Conservation (phyloP, 2,888 invertebrate genomes). For the Listrodromus nycthemerus region DNA sequence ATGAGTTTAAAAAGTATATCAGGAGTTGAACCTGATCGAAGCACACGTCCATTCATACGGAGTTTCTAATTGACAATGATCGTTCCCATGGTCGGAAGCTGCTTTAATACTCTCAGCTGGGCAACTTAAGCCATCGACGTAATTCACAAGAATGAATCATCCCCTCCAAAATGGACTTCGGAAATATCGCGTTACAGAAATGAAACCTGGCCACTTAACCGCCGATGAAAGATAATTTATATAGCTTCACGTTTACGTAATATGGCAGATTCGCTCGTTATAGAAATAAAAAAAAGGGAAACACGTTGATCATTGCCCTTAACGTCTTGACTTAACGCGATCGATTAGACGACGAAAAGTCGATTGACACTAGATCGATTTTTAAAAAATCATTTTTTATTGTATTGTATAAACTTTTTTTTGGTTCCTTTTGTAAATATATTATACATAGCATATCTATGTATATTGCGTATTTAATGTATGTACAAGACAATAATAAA, state of each 20-base stretch:
- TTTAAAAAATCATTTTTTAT: conserved; percentile 46
- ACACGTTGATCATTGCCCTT: not conserved
- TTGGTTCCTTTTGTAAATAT: conserved; percentile 29
- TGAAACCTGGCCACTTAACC: conserved; percentile 41
- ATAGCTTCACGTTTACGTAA: conserved; percentile 4
- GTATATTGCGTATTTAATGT: conserved; percentile 30
- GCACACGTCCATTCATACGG: conserved; percentile 31
- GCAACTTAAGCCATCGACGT: conserved; percentile 25
- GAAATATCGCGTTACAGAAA: conserved; percentile 5
- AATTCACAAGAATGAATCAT: conserved; percentile 23
- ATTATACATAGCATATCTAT: conserved; percentile 37
- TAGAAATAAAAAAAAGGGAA: not conserved
- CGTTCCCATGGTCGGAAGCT: not conserved
- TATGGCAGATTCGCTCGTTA: not conserved
- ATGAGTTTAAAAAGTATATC: not conserved
- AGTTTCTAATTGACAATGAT: conserved; percentile 42
- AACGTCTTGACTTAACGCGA: not conserved
- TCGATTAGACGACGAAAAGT: conserved; percentile 14
- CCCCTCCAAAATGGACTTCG: not conserved
- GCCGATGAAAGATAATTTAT: conserved; percentile 42
- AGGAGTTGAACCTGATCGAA: not conserved
- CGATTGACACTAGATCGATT: conserved; percentile 19
- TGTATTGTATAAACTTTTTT: conserved; percentile 51
- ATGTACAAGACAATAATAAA: conserved; percentile 33
- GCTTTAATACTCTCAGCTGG: not conserved